phyloP scores from a whole-genome alignment of 2,888 invertebrate species.

The Cynaeus angustus region DNA sequence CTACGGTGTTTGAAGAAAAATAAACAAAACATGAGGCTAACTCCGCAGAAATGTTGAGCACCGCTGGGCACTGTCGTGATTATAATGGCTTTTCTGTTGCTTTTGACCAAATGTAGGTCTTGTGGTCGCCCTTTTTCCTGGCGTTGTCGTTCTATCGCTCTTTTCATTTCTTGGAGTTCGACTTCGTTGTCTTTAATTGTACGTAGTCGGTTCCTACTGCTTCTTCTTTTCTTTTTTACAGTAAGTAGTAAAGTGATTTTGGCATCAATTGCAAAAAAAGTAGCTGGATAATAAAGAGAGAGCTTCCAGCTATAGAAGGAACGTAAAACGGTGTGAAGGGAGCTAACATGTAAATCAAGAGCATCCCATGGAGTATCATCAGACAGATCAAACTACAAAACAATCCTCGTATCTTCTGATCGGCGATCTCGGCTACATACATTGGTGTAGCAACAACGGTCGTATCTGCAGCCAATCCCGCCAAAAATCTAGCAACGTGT shows the following conservation, averaged over 20 bases:
- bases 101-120: constrained; percentile 65
- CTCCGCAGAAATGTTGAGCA: no score
- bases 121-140: constrained; percentile 65
- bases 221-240: constrained; percentile 62
- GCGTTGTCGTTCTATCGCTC: constrained; percentile 66
- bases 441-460: constrained; percentile 69
- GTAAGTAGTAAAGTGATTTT: constrained; percentile 68
- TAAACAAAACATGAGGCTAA: constrained; percentile 66
- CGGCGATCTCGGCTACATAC: constrained; percentile 70
- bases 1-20: constrained; percentile 61
- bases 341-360: constrained; percentile 63
- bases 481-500: constrained; percentile 64
- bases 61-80: no score
- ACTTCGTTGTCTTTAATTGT: constrained; percentile 60
- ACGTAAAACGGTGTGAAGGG: constrained; percentile 66
- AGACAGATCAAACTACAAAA: constrained; percentile 67
- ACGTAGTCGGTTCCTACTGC: constrained; percentile 64
- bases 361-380: constrained; percentile 67
- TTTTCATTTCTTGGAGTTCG: constrained; percentile 66
- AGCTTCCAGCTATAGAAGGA: constrained; percentile 65
- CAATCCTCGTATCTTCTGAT: constrained; percentile 68
- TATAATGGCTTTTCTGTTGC: constrained; percentile 67
- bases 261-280: constrained; percentile 68
- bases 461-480: constrained; percentile 68
- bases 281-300: constrained; percentile 62